A percentile compares a stretch with the other conserved stretches of the same genome.
These are phyloP conservation scores for Ypsolopha sequella DNA, from an alignment of 2,888 invertebrate genomes.

Conservation along the genomic window DNA sequence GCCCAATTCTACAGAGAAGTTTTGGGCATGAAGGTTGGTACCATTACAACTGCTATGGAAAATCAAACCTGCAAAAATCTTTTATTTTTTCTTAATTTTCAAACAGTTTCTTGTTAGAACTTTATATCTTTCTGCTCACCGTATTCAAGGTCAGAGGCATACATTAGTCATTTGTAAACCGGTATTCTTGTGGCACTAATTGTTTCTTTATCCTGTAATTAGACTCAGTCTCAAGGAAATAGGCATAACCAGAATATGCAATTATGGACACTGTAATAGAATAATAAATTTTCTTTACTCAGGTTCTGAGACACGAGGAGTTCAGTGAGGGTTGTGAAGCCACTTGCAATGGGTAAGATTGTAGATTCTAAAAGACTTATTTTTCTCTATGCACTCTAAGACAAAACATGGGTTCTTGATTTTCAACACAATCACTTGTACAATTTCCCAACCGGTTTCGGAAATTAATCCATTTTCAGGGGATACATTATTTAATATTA, in stretches of 20 bases:
- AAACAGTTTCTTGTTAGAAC: no score
- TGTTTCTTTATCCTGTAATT: no score
- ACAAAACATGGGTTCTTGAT: no score
- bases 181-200: not conserved
- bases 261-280: not conserved
- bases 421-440: no score
- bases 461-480: no score
- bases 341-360: conserved; percentile 92
- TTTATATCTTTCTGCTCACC: no score
- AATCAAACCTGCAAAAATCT: no score
- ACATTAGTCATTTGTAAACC: not conserved
- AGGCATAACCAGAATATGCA: no score
- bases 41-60: not conserved
- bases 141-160: not conserved
- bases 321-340: conserved; percentile 98
- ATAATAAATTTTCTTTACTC: conserved; percentile 5
- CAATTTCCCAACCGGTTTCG: no score
- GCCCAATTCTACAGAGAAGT: conserved; percentile 90
- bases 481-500: no score
- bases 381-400: not conserved
- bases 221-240: no score
- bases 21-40: conserved; percentile 92
- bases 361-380: not conserved
- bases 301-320: conserved; percentile 97
- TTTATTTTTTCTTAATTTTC: no score